Conservation (phyloP, 2,113 vertebrate species). For the Prionailurus bengalensis region DNA sequence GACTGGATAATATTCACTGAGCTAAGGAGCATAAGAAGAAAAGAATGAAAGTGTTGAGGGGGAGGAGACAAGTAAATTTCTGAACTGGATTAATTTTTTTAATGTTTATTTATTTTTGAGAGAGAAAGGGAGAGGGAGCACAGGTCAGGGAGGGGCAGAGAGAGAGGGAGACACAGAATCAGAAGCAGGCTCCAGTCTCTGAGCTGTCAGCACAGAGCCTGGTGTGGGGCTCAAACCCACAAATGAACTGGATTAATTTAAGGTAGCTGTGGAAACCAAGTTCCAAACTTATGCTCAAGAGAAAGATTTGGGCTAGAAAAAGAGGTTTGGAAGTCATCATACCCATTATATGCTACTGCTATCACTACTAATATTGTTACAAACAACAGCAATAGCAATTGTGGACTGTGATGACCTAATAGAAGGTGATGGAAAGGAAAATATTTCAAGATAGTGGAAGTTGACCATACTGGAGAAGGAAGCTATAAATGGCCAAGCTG, state of each 20-base stretch:
- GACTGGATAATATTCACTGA: background rate
- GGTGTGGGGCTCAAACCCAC: no score
- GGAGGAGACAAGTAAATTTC: background rate
- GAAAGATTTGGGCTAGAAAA: background rate
- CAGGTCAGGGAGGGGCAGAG: no score
- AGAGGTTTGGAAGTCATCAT: background rate
- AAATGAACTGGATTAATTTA: background rate
- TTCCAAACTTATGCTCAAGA: background rate
- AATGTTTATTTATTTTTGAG: no score
- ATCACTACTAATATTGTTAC: background rate
- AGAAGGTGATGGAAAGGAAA: background rate
- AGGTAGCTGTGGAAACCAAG: background rate
- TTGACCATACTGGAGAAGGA: background rate
- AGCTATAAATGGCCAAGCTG: background rate
- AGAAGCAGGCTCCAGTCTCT: no score
- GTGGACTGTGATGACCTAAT: background rate
- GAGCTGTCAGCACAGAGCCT: no score
- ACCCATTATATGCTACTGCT: background rate
- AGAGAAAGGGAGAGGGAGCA: no score
- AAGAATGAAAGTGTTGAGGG: background rate
- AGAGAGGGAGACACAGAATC: no score
- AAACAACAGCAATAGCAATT: background rate
- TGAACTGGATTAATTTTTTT: background rate
- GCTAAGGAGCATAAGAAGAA: background rate
- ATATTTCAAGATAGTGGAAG: background rate